phyloP scores from a whole-genome alignment of 2,888 invertebrate genomes.

The Eucera pruinosa region DNA sequence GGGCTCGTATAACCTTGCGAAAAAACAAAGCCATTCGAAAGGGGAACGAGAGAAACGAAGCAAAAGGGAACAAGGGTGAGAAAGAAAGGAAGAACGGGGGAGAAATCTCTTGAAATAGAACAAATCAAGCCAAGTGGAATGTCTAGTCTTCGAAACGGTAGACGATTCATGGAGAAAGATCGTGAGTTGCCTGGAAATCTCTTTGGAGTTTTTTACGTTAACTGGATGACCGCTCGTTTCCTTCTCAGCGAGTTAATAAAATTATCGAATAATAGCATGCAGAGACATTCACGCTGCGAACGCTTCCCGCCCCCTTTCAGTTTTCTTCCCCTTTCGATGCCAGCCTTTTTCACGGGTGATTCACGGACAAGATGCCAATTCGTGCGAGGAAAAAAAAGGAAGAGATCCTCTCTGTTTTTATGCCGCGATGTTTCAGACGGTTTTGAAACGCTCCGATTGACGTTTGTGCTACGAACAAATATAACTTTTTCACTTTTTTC shows the following conservation, averaged over 20 bases:
- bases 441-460: neutral
- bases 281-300: conserved; percentile 21
- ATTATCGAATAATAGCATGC: conserved; percentile 37
- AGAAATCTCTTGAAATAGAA: conserved; percentile 41
- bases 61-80: neutral
- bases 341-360: neutral
- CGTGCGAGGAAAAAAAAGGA: neutral
- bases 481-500: neutral
- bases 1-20: conserved; percentile 28
- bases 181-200: conserved; percentile 48
- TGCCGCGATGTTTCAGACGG: neutral
- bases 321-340: neutral
- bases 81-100: neutral
- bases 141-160: conserved; percentile 47
- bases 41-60: neutral
- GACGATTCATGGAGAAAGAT: conserved; percentile 38
- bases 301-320: conserved; percentile 1
- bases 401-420: neutral
- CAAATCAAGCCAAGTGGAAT: conserved; percentile 57
- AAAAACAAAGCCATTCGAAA: conserved; percentile 51
- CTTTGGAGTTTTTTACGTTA: conserved; percentile 30
- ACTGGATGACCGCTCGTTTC: conserved; percentile 41
- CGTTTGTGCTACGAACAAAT: too few relatives aligned
- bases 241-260: conserved; percentile 37
- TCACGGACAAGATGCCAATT: neutral